Evolutionary conservation across 92 coral and sea anemone species (phyloP).

Genomic region (Siderastrea radians): DNA sequence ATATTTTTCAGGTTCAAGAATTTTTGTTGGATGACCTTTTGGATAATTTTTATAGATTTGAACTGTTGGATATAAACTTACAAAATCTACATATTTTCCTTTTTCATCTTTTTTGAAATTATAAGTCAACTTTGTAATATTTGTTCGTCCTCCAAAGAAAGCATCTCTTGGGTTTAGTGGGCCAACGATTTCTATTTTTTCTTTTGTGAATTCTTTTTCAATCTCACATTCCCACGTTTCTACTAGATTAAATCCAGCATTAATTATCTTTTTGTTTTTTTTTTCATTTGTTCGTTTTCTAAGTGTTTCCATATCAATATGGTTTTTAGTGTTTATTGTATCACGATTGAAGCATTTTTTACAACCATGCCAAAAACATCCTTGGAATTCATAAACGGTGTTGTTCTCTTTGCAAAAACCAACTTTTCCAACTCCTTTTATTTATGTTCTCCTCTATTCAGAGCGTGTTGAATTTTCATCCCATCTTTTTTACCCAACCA

Average conservation of each 20-base stretch:
- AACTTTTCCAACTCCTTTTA: not conserved
- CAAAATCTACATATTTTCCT: not conserved
- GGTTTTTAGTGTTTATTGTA: not conserved
- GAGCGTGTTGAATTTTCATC: conserved; percentile 43
- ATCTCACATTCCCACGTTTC: too few species aligned
- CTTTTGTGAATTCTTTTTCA: not conserved
- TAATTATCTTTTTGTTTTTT: not conserved
- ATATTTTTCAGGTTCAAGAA: not conserved
- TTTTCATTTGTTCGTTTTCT: not conserved
- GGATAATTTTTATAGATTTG: not conserved
- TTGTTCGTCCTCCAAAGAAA: not conserved
- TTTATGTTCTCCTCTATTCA: not conserved
- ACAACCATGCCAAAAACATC: not conserved
- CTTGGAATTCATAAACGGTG: not conserved
- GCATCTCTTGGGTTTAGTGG: not conserved
- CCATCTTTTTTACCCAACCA: not conserved
- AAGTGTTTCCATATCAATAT: not conserved
- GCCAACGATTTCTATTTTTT: not conserved
- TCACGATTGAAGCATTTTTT: not conserved
- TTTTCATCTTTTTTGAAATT: not conserved
- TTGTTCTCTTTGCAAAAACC: not conserved
- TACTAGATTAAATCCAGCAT: too few species aligned
- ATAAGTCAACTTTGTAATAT: not conserved
- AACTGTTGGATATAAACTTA: not conserved
- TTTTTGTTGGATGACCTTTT: not conserved